These are phyloP conservation scores for Drosophila biarmipes DNA, from an alignment of 1,140 invertebrate species.

Conservation along the genomic window DNA sequence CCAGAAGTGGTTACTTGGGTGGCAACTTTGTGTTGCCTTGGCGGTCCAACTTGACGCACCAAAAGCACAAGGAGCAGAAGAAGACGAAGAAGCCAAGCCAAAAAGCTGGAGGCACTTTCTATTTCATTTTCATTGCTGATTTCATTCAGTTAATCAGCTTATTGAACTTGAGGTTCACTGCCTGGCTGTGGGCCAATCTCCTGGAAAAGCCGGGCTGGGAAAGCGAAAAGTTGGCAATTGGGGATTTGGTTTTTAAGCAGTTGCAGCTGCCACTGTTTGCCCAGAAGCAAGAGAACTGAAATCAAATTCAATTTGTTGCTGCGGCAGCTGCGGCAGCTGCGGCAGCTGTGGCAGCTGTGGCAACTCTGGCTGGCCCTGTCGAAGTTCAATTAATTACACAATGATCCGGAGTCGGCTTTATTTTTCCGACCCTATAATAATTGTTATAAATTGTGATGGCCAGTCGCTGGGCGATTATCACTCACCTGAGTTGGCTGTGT, in stretches of 20 bases:
- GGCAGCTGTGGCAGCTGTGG: conserved; percentile 31
- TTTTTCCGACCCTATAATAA: conserved; percentile 18
- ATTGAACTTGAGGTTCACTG: conserved; percentile 67
- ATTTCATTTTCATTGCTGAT: conserved; percentile 62
- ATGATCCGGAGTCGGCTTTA: conserved; percentile 39
- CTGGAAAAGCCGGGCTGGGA: conserved; percentile 12
- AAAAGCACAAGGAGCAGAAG: conserved; percentile 6
- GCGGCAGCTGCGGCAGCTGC: no score
- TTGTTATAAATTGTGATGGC: conserved; percentile 30
- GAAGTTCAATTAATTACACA: conserved; percentile 67
- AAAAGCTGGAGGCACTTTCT: conserved; percentile 43
- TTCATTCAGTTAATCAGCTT: conserved; percentile 78
- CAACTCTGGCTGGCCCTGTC: conserved; percentile 26
- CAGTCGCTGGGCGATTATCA: conserved; percentile 29
- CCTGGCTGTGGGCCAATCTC: conserved; percentile 22
- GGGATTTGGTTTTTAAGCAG: conserved; percentile 52
- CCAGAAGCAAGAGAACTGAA: conserved; percentile 1
- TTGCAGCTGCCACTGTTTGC: conserved; percentile 51
- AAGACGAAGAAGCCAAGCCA: conserved; percentile 16
- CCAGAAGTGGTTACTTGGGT: conserved; percentile 8
- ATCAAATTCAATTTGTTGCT: conserved; percentile 65
- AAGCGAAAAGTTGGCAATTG: conserved; percentile 54
- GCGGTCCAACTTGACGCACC: not conserved
- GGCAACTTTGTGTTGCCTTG: conserved; percentile 1
- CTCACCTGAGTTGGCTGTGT: conserved; percentile 71